Percentiles rank a stretch among this genome's conserved stretches.
phyloP scores from a whole-genome alignment of 2,888 invertebrate genomes.

The Eristalis pertinax region DNA sequence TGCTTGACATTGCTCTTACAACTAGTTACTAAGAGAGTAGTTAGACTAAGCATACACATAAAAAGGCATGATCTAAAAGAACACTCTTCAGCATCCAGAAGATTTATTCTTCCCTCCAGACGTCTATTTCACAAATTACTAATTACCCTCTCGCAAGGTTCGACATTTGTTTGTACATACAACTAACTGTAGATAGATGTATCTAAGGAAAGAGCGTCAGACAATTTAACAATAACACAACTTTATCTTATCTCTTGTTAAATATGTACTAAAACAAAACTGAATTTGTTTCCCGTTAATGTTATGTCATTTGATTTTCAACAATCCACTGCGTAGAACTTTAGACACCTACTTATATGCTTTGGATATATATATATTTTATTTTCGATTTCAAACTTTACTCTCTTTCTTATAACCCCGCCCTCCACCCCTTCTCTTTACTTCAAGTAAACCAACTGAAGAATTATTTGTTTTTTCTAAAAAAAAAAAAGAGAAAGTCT shows the following conservation, averaged over 20 bases:
- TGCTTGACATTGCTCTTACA: slow-evolving; percentile 1
- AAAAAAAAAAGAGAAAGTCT: not conserved
- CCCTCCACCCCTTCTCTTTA: not conserved
- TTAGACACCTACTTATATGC: slow-evolving; percentile 38
- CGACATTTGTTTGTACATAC: slow-evolving; percentile 11
- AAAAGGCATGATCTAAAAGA: not conserved
- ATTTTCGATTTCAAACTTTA: slow-evolving; percentile 10
- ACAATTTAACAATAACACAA: not conserved
- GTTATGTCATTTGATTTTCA: slow-evolving; percentile 16
- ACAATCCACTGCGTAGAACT: slow-evolving; percentile 40
- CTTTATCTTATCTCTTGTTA: not conserved
- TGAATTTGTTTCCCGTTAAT: slow-evolving; percentile 4
- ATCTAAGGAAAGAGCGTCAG: not conserved
- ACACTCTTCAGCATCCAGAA: not conserved
- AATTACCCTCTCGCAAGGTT: not conserved
- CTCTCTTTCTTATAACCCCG: not conserved
- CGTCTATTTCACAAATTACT: not conserved
- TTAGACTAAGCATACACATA: not conserved
- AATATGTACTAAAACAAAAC: slow-evolving; percentile 5
- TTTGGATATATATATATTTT: slow-evolving; percentile 52
- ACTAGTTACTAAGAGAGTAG: slow-evolving; percentile 6
- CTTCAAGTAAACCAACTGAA: not conserved
- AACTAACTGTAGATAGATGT: not conserved
- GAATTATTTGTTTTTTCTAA: not conserved
- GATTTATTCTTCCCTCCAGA: not conserved